Conservation (phyloP, 2,797 vertebrate genomes). For the Kryptopterus vitreolus region DNA sequence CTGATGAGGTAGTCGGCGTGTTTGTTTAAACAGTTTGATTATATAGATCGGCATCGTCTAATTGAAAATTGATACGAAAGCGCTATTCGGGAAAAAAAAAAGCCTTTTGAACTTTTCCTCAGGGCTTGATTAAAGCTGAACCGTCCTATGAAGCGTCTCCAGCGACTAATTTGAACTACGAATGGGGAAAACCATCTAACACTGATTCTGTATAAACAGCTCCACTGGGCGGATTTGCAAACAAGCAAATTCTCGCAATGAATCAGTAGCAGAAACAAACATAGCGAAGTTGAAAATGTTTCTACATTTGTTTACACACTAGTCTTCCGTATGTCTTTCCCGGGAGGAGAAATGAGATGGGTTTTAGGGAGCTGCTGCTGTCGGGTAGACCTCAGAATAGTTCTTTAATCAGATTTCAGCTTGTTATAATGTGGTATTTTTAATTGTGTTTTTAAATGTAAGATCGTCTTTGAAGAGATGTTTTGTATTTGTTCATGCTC, state of each 20-base stretch:
- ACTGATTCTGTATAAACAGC: not conserved
- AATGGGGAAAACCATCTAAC: not conserved
- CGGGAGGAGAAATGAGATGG: not conserved
- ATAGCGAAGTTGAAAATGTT: not conserved
- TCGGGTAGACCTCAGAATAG: not conserved
- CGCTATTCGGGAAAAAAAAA: not conserved
- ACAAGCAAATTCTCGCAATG: not conserved
- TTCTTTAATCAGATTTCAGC: not conserved
- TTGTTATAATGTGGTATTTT: not conserved
- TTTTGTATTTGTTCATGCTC: not conserved
- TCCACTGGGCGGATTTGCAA: not conserved
- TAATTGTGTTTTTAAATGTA: not conserved
- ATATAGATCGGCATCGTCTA: not conserved
- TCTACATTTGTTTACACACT: not conserved
- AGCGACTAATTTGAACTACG: not conserved
- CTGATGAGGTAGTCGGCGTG: not conserved
- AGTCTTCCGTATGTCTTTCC: not conserved
- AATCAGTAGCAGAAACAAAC: constrained; percentile 1
- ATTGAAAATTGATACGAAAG: not conserved
- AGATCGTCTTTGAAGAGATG: not conserved
- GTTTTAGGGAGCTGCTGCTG: not conserved
- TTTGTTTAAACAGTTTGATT: constrained; percentile 19
- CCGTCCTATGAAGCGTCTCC: not conserved
- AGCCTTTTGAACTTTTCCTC: constrained; percentile 6
- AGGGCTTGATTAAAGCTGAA: constrained; percentile 10